Evolutionary conservation across 2,888 invertebrate genomes (phyloP), one percentile per base, ranked within the genome.

Genomic region (Dendrolimus houi): DNA sequence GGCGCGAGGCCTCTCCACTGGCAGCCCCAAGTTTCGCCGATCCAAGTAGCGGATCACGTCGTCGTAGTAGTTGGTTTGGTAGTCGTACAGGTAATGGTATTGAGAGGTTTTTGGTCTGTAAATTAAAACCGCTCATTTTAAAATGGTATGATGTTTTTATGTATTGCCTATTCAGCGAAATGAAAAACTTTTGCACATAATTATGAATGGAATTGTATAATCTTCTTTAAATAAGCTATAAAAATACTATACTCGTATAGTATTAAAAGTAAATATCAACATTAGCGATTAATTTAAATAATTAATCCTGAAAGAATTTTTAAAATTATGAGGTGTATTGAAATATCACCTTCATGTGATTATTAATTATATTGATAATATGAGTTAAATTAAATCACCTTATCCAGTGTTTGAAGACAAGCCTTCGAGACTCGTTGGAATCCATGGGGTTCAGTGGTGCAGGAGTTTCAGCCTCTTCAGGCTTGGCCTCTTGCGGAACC

Each of bases 31-130:
- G 82, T 94, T 93, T 69, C 95, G 92, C 75, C 94, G 93, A 81
- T 97, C 95, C 84, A 97, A 83, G 86, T 95, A 97, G 58, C 94
- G 94, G 81, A 97, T 95, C 61, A 96, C 94, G 77, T 96, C 96
- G 77, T 96, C 94, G 84, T 96, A 97, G 81, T 97, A 97, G 86
- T 95, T 96, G 83, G 94, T 93, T 86, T 95, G 93, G 88, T 96
- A 97, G 81, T 96, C 94, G 87, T 95, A 95, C 81, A 96, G 91
- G 81, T 96, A 96, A 76, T 92, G 93, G 90, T 97, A 97, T 77
- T 95, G 95, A 54, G 95, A 93, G 85, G 94, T 94, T 78, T 94
- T 94, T 17, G 96, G 96, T 80, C 95, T 95, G 89, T 17, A 85
- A 88, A 60, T 57, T 55, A 60, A 68, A 63, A 62, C 58, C 9